Evolutionary conservation across 2,888 invertebrate genomes (phyloP).

Genomic region (Epinotia bilunana): DNA sequence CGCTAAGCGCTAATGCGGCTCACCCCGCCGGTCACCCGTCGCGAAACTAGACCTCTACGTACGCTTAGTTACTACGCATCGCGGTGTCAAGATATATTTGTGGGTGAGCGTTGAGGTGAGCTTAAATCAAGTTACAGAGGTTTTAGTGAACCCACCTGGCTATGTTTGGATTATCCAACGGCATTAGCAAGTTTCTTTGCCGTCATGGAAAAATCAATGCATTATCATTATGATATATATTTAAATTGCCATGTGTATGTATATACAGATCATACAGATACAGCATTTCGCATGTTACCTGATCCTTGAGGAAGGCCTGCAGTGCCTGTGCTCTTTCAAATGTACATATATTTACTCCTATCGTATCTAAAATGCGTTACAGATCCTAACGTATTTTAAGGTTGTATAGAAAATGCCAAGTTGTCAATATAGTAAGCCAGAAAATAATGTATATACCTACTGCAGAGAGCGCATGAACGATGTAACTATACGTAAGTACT

Average conservation of each 20-base stretch:
- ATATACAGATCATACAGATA: no score
- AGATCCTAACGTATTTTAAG: background rate
- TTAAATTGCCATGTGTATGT: no score
- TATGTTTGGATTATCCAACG: slow-evolving; percentile 48
- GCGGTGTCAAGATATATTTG: no score
- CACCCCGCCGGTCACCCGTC: no score
- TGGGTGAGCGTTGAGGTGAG: no score
- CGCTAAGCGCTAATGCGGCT: no score
- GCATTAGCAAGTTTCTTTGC: slow-evolving; percentile 21
- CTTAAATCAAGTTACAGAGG: no score
- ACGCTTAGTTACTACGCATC: no score
- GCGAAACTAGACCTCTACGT: no score
- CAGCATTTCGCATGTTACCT: no score
- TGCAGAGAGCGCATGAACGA: background rate
- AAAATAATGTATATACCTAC: background rate
- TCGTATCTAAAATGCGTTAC: background rate
- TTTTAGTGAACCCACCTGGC: slow-evolving; percentile 46
- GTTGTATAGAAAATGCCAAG: background rate
- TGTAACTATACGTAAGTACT: background rate
- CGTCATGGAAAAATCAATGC: slow-evolving; percentile 2
- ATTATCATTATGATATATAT: no score
- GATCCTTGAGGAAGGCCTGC: background rate
- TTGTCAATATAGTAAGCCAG: background rate
- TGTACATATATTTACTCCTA: background rate
- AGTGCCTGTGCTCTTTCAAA: background rate